A percentile compares a stretch with the other conserved stretches of the same genome.
These are phyloP conservation scores for Callosobruchus maculatus DNA, from an alignment of 2,888 invertebrate genomes.

Conservation along the genomic window DNA sequence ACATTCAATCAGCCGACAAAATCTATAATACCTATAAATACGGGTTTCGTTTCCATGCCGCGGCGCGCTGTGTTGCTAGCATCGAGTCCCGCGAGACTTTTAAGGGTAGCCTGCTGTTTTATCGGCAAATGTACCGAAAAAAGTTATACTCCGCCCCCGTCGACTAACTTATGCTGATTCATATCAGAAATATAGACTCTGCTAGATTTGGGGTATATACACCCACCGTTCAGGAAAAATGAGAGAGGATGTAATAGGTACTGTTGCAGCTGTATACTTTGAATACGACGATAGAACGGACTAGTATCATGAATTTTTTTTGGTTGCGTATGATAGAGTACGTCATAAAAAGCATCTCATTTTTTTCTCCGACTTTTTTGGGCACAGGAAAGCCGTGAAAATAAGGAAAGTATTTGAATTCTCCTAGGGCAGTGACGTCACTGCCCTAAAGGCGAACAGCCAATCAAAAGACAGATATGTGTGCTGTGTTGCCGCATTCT, in stretches of 20 bases:
- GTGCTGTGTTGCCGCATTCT: no score
- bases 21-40: constrained; percentile 50
- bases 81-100: constrained; percentile 44
- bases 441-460: no score
- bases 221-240: neutral
- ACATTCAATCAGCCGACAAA: constrained; percentile 32
- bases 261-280: neutral
- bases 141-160: constrained; percentile 30
- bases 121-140: constrained; percentile 47
- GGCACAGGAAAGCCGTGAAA: no score
- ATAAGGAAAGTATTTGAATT: no score
- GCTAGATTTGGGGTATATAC: neutral
- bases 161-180: constrained; percentile 13
- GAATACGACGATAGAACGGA: no score
- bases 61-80: constrained; percentile 33
- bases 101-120: constrained; percentile 41
- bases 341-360: no score
- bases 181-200: constrained; percentile 10
- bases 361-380: no score
- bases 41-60: constrained; percentile 34
- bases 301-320: no score
- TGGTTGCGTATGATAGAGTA: no score
- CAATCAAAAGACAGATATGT: no score
- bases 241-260: neutral
- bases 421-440: no score